Evolutionary conservation across 2,888 invertebrate species (phyloP), one percentile per base, ranked within the genome.

Genomic region (Hirtodrosophila trivittata): DNA sequence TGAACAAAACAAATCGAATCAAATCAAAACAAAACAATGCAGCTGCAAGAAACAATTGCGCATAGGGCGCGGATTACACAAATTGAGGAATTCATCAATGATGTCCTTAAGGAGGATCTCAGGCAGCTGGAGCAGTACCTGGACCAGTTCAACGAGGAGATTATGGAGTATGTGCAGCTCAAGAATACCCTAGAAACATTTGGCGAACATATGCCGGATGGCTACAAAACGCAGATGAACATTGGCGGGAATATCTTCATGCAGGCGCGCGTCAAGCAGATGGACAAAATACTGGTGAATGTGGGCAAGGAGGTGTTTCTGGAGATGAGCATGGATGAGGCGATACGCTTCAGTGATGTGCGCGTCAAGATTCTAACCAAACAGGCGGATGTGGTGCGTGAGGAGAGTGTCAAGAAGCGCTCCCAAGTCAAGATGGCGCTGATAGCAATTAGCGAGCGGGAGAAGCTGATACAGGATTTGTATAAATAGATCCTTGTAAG

Each of bases 221-320:
- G 92, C 21, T 91, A 94, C 45, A 94, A 94, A 81, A 94, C 94
- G 0, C 92, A 94, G 90, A 92, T 97, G 18, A 95, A 97, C 87
- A 91, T 97, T 25, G 97, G 97, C n/a, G 94, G 95, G 76, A 95
- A 95, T 88, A 95, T 96, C 74, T 97, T 95, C 82, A 94, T 95
- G 88, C 94, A 96, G 89, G 96, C 96, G 1, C 66, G 65, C 1
- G 85, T 82, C 3, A 64, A 56, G 0, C 91, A 93, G 51, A 93
- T 96, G 47, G 91, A 92, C 46, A 94, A 90, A 33, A 93, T 97
- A 46, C 91, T 94, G 16, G 92, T 97, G 16, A 93, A 95, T 86
- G 91, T 97, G 60, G 97, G 97, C 0, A 92, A 95, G 74, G 94
- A 95, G 49, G 92, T 94, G 81, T 96, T 92, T 88, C 90, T 97